phyloP scores from a whole-genome alignment of 2,113 vertebrate species.

The Emberiza fucata region DNA sequence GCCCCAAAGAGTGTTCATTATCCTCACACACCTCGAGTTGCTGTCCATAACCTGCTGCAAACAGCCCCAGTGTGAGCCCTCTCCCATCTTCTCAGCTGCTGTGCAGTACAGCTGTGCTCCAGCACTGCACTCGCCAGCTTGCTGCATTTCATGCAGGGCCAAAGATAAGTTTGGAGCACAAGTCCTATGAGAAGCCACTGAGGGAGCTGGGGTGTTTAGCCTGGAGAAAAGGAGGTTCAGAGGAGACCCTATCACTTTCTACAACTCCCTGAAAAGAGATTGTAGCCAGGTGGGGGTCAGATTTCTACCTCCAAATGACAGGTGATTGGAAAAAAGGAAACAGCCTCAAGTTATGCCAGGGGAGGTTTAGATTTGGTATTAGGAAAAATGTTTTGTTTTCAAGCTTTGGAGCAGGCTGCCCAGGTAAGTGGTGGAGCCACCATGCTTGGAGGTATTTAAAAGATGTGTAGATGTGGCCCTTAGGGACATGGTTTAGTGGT shows the following conservation, averaged over 20 bases:
- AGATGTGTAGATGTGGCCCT: neutral
- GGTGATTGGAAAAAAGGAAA: neutral
- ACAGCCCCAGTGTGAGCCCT: neutral
- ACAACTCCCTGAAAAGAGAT: neutral
- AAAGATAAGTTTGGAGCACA: neutral
- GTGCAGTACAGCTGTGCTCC: rapidly evolving
- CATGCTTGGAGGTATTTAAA: neutral
- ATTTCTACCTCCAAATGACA: neutral
- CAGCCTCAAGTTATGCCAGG: neutral
- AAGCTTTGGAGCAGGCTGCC: neutral
- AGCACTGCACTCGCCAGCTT: neutral
- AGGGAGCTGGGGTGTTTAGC: neutral
- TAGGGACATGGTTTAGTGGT: neutral
- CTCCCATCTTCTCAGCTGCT: neutral
- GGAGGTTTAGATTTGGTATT: neutral
- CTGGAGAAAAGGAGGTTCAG: neutral
- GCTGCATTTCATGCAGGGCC: neutral
- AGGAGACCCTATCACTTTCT: neutral
- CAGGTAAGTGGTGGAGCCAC: too few relatives aligned
- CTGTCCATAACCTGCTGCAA: neutral
- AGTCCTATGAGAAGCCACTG: neutral
- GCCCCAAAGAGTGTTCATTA: neutral
- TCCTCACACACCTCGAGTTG: neutral
- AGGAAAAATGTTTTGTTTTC: neutral
- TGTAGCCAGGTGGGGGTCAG: neutral